Conservation (phyloP, 2,888 invertebrate genomes). For the Leucozona laternaria region DNA sequence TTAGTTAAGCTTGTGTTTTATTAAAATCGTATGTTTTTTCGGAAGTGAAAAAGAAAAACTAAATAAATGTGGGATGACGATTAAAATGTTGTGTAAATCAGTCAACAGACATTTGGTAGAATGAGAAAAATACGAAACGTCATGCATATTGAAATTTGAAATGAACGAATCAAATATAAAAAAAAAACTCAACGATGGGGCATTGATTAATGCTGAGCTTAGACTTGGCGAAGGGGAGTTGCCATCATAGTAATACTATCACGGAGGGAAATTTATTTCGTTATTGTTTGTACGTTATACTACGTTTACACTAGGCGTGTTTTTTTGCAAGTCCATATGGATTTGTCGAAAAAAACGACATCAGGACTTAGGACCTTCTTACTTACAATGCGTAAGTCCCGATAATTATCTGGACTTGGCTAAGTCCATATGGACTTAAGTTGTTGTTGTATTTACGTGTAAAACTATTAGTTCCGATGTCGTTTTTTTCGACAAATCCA, state of each 20-base stretch:
- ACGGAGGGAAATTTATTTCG: too few relatives aligned
- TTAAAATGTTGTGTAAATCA: conserved; percentile 61
- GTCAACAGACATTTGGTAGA: conserved; percentile 72
- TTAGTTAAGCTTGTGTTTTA: conserved; percentile 3
- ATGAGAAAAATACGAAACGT: conserved; percentile 70
- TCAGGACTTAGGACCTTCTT: too few relatives aligned
- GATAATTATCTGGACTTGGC: too few relatives aligned
- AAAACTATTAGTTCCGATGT: too few relatives aligned
- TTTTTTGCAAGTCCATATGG: too few relatives aligned
- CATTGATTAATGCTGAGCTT: conserved; percentile 25
- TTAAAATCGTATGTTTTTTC: conserved; percentile 44
- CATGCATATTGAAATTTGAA: conserved; percentile 58
- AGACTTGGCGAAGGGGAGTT: background rate
- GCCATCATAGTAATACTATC: background rate
- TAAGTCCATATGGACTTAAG: too few relatives aligned
- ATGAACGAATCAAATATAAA: conserved; percentile 37
- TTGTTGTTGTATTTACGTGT: too few relatives aligned
- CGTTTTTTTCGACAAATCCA: too few relatives aligned
- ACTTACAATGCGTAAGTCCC: too few relatives aligned
- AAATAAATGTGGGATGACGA: conserved; percentile 45
- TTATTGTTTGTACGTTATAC: too few relatives aligned
- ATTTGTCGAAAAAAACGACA: too few relatives aligned
- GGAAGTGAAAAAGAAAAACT: conserved; percentile 29
- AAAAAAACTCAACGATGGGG: conserved; percentile 32
- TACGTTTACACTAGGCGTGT: too few relatives aligned